Percentiles rank a stretch among this genome's conserved stretches.
phyloP scores from a whole-genome alignment of 2,113 vertebrate genomes.

The Pituophis catenifer region DNA sequence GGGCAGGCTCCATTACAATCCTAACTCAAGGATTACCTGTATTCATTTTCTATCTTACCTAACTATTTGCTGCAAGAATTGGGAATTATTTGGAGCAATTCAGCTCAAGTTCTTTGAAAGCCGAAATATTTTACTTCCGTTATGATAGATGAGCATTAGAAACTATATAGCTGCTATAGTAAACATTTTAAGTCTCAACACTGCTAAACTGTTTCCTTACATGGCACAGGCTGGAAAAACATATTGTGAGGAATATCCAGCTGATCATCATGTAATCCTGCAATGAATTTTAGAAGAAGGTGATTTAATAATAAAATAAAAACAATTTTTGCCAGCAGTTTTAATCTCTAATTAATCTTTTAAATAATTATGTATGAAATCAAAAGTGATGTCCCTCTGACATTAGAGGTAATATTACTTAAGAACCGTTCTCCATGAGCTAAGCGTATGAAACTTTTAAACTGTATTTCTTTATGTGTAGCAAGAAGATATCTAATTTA shows the following conservation, averaged over 20 bases:
- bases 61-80: background rate
- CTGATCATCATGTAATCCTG: background rate
- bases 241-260: background rate
- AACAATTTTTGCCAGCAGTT: background rate
- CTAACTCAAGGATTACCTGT: background rate
- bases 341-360: background rate
- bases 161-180: background rate
- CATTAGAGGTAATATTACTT: background rate
- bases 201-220: background rate
- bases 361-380: background rate
- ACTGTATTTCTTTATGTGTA: background rate
- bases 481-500: background rate
- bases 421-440: background rate
- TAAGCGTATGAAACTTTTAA: background rate
- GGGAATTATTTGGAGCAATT: background rate
- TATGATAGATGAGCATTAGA: background rate
- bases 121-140: background rate
- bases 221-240: background rate
- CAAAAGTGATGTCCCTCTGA: background rate
- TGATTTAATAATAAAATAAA: background rate
- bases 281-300: background rate
- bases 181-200: background rate
- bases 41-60: background rate
- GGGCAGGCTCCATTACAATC: background rate
- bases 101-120: background rate